Conservation (phyloP, 2,113 vertebrate species). For the Ceuthmochares aereus region DNA sequence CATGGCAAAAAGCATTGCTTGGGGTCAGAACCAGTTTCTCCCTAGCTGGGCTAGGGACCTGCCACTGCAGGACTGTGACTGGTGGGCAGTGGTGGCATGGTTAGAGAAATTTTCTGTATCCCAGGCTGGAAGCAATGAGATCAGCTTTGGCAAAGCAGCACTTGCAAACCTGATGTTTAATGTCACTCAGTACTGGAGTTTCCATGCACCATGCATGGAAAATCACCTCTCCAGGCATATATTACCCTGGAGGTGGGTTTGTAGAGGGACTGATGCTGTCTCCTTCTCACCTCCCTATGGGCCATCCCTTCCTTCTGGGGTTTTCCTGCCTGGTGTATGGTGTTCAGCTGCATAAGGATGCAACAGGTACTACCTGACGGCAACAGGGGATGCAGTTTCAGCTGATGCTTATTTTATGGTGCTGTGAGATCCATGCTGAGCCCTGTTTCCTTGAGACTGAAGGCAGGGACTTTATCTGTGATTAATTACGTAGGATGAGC, state of each 20-base stretch:
- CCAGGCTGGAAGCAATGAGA: background rate
- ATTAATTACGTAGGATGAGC: background rate
- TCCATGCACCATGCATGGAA: background rate
- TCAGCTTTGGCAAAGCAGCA: background rate
- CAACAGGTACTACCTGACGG: background rate
- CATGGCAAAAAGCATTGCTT: fast-evolving
- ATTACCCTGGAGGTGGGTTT: background rate
- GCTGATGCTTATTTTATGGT: background rate
- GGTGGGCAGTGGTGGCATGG: background rate
- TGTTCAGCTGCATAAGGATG: background rate
- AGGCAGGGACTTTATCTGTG: background rate
- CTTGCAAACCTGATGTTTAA: background rate
- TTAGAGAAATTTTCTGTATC: background rate
- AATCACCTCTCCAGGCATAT: background rate
- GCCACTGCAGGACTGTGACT: background rate
- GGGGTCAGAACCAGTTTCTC: background rate
- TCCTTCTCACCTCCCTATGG: background rate
- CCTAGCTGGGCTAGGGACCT: background rate
- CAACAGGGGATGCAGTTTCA: background rate
- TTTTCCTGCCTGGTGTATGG: fast-evolving
- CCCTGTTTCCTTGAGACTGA: background rate
- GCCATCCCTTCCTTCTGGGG: background rate
- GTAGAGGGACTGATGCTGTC: background rate
- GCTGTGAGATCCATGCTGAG: background rate
- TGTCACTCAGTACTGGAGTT: background rate